These are phyloP conservation scores for Otocyon megalotis DNA, from an alignment of 2,113 vertebrate species.

Conservation along the genomic window DNA sequence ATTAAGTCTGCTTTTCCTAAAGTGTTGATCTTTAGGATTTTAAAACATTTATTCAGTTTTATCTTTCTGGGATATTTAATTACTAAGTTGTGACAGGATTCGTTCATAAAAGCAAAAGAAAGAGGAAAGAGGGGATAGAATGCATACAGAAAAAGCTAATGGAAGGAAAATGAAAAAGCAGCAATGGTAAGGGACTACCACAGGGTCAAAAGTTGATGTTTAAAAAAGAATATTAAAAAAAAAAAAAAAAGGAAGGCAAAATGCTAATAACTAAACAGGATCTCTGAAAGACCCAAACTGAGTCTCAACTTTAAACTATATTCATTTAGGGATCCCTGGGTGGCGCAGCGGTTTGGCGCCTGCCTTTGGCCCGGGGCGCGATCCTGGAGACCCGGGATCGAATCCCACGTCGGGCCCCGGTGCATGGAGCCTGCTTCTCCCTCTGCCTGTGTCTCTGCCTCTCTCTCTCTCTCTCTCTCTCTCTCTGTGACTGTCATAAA, in stretches of 20 bases:
- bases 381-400: too few species aligned
- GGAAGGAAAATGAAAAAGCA: conserved; percentile 19
- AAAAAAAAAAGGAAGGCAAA: conserved; percentile 16
- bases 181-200: background rate
- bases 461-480: too few species aligned
- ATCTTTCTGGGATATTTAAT: conserved; percentile 42
- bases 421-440: too few species aligned
- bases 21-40: conserved; percentile 1
- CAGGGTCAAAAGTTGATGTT: conserved; percentile 10
- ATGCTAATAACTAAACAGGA: background rate
- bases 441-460: too few species aligned
- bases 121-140: background rate
- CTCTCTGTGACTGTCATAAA: too few species aligned
- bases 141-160: background rate
- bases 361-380: too few species aligned
- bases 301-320: background rate
- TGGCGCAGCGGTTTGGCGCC: too few species aligned
- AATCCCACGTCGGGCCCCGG: too few species aligned
- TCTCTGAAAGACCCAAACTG: background rate
- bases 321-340: too few species aligned
- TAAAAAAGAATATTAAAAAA: background rate
- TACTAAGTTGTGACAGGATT: background rate
- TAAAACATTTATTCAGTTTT: background rate
- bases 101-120: conserved; percentile 32
- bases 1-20: conserved; percentile 16